Conservation (phyloP, 2,113 vertebrate species). For the Aspiorhynchus laticeps region DNA sequence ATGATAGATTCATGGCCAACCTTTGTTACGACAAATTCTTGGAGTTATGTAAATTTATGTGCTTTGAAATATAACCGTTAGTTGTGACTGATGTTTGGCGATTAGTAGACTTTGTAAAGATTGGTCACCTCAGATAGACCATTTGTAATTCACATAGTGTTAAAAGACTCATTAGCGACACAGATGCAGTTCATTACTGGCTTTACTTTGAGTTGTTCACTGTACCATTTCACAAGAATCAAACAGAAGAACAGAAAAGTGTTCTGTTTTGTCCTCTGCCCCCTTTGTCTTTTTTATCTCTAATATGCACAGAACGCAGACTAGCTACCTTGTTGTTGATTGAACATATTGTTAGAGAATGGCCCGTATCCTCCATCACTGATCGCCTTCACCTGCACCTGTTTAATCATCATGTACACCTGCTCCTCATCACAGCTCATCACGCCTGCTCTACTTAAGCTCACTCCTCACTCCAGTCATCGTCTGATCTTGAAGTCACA, state of each 20-base stretch:
- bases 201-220: not conserved
- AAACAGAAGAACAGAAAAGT: not conserved
- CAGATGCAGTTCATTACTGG: not conserved
- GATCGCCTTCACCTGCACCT: too few relatives aligned
- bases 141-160: not conserved
- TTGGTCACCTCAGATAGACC: not conserved
- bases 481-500: too few relatives aligned
- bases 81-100: not conserved
- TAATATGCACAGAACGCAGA: not conserved
- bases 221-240: not conserved
- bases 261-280: not conserved
- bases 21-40: not conserved
- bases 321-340: not conserved
- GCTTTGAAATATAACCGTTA: not conserved
- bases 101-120: not conserved
- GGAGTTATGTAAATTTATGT: not conserved
- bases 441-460: too few relatives aligned
- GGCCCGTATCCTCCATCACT: too few relatives aligned
- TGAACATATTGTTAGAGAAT: too few relatives aligned
- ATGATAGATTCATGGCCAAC: not conserved
- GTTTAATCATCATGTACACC: too few relatives aligned
- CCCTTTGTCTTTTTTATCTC: slow-evolving; percentile 19
- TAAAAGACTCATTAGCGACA: not conserved
- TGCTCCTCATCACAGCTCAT: too few relatives aligned
- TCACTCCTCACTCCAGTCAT: too few relatives aligned